Conservation (phyloP, 2,113 vertebrate genomes). For the Maccullochella peelii region DNA sequence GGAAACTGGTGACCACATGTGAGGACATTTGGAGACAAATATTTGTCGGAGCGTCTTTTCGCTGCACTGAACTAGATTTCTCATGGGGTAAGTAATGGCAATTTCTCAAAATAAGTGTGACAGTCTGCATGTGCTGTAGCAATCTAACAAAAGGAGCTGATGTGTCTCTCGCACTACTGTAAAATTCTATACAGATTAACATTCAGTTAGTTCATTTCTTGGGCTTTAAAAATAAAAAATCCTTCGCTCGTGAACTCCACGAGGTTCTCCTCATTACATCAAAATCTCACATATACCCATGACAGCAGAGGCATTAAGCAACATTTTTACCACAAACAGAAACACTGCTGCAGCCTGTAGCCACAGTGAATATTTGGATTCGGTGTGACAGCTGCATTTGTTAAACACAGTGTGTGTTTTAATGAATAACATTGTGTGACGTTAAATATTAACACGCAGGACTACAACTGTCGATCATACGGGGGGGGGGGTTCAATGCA, state of each 20-base stretch:
- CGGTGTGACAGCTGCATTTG: constrained; percentile 45
- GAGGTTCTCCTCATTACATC: not conserved
- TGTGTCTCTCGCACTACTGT: not conserved
- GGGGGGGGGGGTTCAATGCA: not conserved
- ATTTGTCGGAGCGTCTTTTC: constrained; percentile 36
- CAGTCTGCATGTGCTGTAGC: constrained; percentile 13
- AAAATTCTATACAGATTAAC: not conserved
- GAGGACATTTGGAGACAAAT: constrained; percentile 62
- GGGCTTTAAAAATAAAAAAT: not conserved
- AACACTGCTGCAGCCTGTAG: not conserved
- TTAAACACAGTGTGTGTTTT: constrained; percentile 40
- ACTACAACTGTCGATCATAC: constrained; percentile 35
- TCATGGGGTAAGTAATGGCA: constrained; percentile 83
- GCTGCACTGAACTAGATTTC: constrained; percentile 49
- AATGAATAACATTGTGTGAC: constrained; percentile 59
- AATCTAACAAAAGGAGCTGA: constrained; percentile 50
- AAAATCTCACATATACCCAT: not conserved
- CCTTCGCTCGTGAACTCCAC: not conserved
- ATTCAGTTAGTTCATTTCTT: not conserved
- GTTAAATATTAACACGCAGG: constrained; percentile 76
- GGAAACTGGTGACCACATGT: constrained; percentile 57
- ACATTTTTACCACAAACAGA: not conserved
- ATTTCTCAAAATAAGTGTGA: constrained; percentile 5
- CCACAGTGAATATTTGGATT: not conserved
- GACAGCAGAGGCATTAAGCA: constrained; percentile 7